Base-by-base conservation (phyloP, 1,140 invertebrate species). In the Anastatus disparis region DNA sequence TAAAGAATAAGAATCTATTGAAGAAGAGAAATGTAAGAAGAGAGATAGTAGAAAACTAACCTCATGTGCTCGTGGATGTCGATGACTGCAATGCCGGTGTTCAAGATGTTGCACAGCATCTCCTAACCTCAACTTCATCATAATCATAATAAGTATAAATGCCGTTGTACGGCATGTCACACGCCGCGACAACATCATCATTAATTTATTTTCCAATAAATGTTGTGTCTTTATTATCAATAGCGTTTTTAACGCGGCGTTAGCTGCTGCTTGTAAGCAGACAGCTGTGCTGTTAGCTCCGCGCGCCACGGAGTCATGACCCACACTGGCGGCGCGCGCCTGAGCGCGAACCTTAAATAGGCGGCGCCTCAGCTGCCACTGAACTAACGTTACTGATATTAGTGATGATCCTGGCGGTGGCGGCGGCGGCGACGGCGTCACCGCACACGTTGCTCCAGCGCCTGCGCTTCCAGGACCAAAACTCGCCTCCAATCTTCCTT, bases 11-110 rank as follows among this genome's bases (percentile, higher is more conserved):
- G n/a, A n/a, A n/a, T n/a, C n/a, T n/a, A n/a, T n/a, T n/a, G n/a
- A n/a, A n/a, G n/a, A 35, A 35, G 31, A 35, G 10, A 6, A 35
- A 35, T 6, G 31, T n/a, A 35, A 35, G n/a, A 44, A 44, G 42
- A 15, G 15, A 24, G 20, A 53, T 24, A 53, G 12, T 24, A 53
- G n/a, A 22, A 29, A 17, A 80, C 82, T 85, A 72, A 88, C 88
- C 87, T 89, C 87, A 75, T 88, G 79, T 15, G 82, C 78, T 48
- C 81, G 82, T 15, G 87, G 88, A 80, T 88, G 86, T 61, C 84
- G 81, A 74, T 89, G 88, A 70, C 74, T 86, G 81, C 88, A 89
- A 50, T 86, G 83, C 22, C 81, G 80, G 64, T 86, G 83, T 65
- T 82, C 81, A 72, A 83, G 75, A 55, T 77, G 74, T 76, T 78